phyloP scores from a whole-genome alignment of 2,797 vertebrate genomes.

The Ptychobarbus kaznakovi region DNA sequence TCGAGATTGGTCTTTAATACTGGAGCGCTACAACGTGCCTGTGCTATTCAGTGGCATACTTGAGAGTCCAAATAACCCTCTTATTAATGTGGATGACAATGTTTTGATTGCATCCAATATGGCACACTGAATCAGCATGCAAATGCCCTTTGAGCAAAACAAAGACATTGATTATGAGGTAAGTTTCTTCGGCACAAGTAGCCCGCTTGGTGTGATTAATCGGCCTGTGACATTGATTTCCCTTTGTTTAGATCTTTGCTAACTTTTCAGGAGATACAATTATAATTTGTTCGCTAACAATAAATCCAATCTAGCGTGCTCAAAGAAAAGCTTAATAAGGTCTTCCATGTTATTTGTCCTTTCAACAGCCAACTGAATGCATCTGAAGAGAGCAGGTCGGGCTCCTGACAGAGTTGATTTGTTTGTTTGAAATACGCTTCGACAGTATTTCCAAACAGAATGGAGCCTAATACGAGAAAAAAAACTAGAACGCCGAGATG shows the following conservation, averaged over 20 bases:
- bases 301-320: constrained; percentile 84
- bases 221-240: constrained; percentile 84
- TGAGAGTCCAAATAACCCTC: constrained; percentile 72
- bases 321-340: constrained; percentile 80
- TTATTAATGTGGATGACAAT: constrained; percentile 81
- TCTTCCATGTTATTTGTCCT: constrained; percentile 80
- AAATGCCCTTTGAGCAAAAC: constrained; percentile 85
- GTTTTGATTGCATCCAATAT: constrained; percentile 83
- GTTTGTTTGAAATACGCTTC: constrained; percentile 51
- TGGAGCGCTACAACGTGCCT: constrained; percentile 72
- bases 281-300: constrained; percentile 87
- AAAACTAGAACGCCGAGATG: constrained; percentile 18
- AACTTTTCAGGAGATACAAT: constrained; percentile 86
- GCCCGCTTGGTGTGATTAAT: constrained; percentile 83
- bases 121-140: constrained; percentile 82
- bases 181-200: constrained; percentile 84
- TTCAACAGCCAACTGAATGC: constrained; percentile 69
- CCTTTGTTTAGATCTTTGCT: constrained; percentile 85
- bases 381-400: constrained; percentile 65
- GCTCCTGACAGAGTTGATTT: constrained; percentile 53
- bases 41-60: constrained; percentile 79
- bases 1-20: constrained; percentile 69
- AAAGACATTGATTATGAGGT: constrained; percentile 89
- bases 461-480: constrained; percentile 34
- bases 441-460: constrained; percentile 54